A percentile compares a stretch with the other conserved stretches of the same genome.
These are phyloP conservation scores for Emydocephalus ijimae DNA, from an alignment of 2,113 vertebrate species.

Conservation along the genomic window DNA sequence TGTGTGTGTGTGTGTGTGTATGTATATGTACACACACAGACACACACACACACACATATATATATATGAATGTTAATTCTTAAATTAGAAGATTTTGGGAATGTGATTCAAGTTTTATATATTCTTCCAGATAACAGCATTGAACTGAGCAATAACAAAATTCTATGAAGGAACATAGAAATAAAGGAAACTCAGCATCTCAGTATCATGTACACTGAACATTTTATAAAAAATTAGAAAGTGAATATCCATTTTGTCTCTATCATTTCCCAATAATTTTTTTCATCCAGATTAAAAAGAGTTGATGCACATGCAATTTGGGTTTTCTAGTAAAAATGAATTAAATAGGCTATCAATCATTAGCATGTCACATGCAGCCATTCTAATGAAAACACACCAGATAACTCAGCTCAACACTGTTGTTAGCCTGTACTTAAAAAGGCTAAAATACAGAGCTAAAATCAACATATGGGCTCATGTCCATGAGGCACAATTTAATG, in stretches of 20 bases:
- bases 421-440: neutral
- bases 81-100: neutral
- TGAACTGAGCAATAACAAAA: neutral
- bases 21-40: too few relatives aligned
- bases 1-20: too few relatives aligned
- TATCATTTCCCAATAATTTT: neutral
- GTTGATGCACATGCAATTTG: neutral
- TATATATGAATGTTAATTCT: neutral
- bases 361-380: conserved; percentile 23
- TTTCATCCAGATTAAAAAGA: neutral
- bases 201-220: neutral
- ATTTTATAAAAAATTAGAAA: neutral
- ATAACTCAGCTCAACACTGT: neutral
- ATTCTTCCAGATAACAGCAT: neutral
- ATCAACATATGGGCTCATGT: conserved; percentile 4
- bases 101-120: neutral
- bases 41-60: too few relatives aligned
- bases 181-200: neutral
- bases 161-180: neutral
- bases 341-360: conserved; percentile 13
- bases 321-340: conserved; percentile 10
- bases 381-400: neutral
- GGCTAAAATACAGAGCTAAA: neutral
- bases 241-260: neutral
- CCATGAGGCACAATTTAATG: neutral